Evolutionary conservation across 2,888 invertebrate genomes (phyloP).

Genomic region (Oxycera nigricornis): DNA sequence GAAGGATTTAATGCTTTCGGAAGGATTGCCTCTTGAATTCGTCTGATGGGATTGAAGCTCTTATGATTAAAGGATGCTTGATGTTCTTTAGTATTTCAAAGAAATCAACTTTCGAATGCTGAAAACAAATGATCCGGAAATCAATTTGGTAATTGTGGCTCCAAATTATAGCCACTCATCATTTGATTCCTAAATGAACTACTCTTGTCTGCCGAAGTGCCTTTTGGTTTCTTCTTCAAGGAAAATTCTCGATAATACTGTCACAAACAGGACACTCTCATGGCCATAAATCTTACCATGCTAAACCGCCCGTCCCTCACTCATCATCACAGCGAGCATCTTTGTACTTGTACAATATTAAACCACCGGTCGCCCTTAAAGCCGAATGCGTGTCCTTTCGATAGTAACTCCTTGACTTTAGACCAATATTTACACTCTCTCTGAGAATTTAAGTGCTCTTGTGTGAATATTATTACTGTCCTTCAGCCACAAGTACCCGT

Average conservation of each 20-base stretch:
- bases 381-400: constrained; percentile 10
- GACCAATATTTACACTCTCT: constrained; percentile 33
- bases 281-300: neutral
- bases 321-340: neutral
- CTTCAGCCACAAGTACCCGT: constrained; percentile 28
- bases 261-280: neutral
- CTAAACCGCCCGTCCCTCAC: neutral
- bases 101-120: no score
- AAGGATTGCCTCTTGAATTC: no score
- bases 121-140: no score
- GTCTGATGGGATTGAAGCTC: no score
- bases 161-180: no score
- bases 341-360: neutral
- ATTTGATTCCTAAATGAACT: neutral
- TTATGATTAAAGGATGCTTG: no score
- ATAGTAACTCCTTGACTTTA: constrained; percentile 28
- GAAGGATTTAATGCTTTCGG: no score
- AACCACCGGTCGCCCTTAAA: neutral
- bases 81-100: no score
- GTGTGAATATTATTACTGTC: constrained; percentile 40
- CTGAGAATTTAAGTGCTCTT: constrained; percentile 19
- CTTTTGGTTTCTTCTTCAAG: neutral
- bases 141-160: no score
- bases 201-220: neutral
- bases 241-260: constrained; percentile 9